Base-by-base conservation (phyloP, 53 echinoderm and acorn worm genomes). In the Stichopus horrens region DNA sequence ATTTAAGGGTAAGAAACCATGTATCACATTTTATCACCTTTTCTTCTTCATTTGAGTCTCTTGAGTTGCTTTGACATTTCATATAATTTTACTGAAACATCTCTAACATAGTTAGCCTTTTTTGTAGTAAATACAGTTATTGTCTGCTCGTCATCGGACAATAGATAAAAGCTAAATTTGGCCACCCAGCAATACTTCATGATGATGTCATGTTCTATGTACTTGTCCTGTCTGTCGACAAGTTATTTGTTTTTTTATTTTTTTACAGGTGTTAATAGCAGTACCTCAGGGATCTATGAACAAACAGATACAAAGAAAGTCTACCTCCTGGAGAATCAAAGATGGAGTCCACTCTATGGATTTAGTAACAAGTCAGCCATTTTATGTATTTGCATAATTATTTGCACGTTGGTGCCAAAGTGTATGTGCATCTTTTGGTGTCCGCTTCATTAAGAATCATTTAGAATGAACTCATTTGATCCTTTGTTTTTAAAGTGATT, bases 301-400 rank as follows among this genome's bases (percentile, higher is more conserved):
- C 98, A 97, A 90, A 95, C 95, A 13, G 98, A 97, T 76, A 90
- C 90, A 58, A 91, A 91, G 79, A 91, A 97, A 16, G 88, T 97
- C 53, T 91, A 88, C 76, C 91, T 95, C 87, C 95, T 90, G 83
- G 95, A 97, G 76, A 97, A 92, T 57, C 98, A 97, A 60, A 82
- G 98, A 67, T 95, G 98, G 95, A 97, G 93, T 79, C 98, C 98
- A 21, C 75, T 97, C 16, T 76, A 90, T 9, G 98, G 95, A 13
- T 97, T 97, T 74, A 92, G 88, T 68, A 23, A 58, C 7, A 83
- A 63, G 83, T 83, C 19, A 63, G 83, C 20, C 13, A 10, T 9
- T 79, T 23, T 77, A 8, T 7, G 19, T 6, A 0, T 67, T 9
- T 8, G 2, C 37, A 1, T 37, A 37, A 37, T 37, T 37, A 37